A percentile compares a stretch with the other conserved stretches of the same genome.
Evolutionary conservation across 1,140 invertebrate species (phyloP).

Genomic region (Polypedilum vanderplanki): DNA sequence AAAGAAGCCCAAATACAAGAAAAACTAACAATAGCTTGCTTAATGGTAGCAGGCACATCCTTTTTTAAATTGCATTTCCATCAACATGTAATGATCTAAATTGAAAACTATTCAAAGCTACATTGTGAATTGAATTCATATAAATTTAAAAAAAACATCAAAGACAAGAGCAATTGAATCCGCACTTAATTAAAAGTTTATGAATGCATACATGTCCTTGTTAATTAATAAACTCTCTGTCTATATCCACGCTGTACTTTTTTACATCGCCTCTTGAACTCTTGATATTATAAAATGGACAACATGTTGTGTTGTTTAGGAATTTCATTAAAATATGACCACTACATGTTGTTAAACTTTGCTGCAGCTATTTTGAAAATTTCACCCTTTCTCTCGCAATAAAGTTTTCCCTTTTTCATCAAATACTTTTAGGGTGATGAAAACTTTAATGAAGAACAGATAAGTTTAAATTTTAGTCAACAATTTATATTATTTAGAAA

Average conservation of each 20-base stretch:
- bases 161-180: background rate
- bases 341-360: too few relatives aligned
- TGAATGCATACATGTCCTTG: background rate
- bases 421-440: too few relatives aligned
- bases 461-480: too few relatives aligned
- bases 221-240: background rate
- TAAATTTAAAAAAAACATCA: too few relatives aligned
- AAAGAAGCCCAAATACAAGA: background rate
- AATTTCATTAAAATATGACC: background rate
- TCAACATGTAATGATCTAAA: background rate
- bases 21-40: background rate
- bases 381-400: too few relatives aligned
- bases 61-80: background rate
- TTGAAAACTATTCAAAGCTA: background rate
- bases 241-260: background rate
- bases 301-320: slow-evolving; percentile 1
- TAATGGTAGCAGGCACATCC: background rate
- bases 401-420: too few relatives aligned
- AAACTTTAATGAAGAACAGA: too few relatives aligned
- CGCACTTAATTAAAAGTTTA: background rate
- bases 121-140: too few relatives aligned
- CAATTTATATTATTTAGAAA: too few relatives aligned
- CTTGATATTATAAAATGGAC: too few relatives aligned
- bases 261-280: background rate
- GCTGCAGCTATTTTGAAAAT: too few relatives aligned